Evolutionary conservation across 53 echinoderm and acorn worm genomes (phyloP).

Genomic region (Luidia sarsii): DNA sequence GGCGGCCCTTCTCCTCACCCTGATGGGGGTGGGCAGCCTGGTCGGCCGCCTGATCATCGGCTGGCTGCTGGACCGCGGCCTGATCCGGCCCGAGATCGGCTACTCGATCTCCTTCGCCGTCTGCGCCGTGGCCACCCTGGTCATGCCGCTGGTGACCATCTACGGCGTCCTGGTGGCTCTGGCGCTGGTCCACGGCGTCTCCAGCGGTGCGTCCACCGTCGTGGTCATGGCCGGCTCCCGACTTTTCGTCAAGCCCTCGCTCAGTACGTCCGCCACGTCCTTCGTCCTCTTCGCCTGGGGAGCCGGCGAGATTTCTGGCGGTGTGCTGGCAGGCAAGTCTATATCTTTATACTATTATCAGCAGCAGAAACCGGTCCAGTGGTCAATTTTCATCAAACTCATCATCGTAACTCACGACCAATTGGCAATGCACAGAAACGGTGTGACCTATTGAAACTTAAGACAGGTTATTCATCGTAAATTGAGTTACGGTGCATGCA

Average conservation of each 20-base stretch:
- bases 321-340: conserved; percentile 11
- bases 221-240: not conserved
- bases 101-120: not conserved
- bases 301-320: conserved; percentile 24
- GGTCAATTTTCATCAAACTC: too few relatives aligned
- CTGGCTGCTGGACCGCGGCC: conserved; percentile 8
- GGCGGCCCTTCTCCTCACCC: conserved; percentile 29
- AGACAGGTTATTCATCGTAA: too few relatives aligned
- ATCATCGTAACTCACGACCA: too few relatives aligned
- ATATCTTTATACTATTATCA: too few relatives aligned
- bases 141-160: not conserved
- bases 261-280: not conserved
- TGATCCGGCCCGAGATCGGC: not conserved
- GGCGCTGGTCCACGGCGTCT: conserved; percentile 16
- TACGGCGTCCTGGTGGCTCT: not conserved
- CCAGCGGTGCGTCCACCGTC: conserved; percentile 3
- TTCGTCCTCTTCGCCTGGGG: not conserved
- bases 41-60: conserved; percentile 18
- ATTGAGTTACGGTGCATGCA: too few relatives aligned
- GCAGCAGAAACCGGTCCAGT: too few relatives aligned
- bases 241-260: not conserved
- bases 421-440: too few relatives aligned
- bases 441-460: too few relatives aligned
- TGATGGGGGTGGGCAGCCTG: conserved; percentile 30
- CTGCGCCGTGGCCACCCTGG: not conserved